Evolutionary conservation across 2,797 vertebrate species (phyloP), one percentile per base, ranked within the genome.

Genomic region (Pelochelys cantorii): DNA sequence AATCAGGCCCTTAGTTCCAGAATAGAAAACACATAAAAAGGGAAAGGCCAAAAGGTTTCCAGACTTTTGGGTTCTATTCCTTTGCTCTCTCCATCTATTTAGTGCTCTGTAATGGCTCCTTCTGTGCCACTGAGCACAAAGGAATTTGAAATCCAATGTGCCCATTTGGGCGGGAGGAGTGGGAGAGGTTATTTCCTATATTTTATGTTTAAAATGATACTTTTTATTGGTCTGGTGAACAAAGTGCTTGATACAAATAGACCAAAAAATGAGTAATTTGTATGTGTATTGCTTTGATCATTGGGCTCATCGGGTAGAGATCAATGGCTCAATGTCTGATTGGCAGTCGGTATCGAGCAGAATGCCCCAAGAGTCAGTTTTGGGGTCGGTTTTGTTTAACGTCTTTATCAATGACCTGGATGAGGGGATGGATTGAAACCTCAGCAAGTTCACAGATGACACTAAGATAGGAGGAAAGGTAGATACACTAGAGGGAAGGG

Each of bases 141-240:
- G 94, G 1, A 84, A 82, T 93, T 97, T 97, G 93, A 87, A 97
- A 89, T 62, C 90, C 79, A 95, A 97, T 75, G 71, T 75, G 37
- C 37, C 23, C 71, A 93, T 92, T 95, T 90, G 80, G 74, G 2
- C 54, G 86, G 86, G 83, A 93, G 90, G 80, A 48, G 42, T 48
- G 89, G 42, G 85, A 31, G 42, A 37, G 80, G 90, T 88, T 18
- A 68, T 68, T 80, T 53, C 55, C 82, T 97, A 95, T 65, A 56
- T 84, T 20, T 80, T 85, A 89, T 91, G 94, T 71, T 71, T 7
- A 79, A 89, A 75, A 83, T 68, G 55, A 27, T 18, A 80, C 62
- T 94, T 95, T 95, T 75, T 92, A 94, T 83, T 89, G 79, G 62
- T 86, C 59, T 90, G 89, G 68, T 80, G 91, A 95, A 94, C 27